Conservation (phyloP, 2,797 vertebrate species). For the Acanthopagrus latus region DNA sequence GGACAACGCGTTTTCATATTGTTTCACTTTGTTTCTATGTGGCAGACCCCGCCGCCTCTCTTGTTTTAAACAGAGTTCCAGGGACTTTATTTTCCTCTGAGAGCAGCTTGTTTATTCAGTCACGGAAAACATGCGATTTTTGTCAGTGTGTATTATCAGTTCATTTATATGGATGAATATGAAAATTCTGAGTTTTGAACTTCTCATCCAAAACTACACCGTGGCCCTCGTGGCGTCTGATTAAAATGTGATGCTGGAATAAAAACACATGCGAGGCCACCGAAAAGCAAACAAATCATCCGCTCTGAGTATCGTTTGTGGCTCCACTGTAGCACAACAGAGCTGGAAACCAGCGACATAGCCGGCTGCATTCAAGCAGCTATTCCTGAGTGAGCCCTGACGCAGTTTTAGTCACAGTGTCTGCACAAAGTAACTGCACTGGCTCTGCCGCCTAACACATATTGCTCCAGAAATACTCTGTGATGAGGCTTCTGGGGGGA, state of each 20-base stretch:
- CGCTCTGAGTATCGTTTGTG: conserved; percentile 1
- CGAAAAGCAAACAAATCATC: conserved; percentile 7
- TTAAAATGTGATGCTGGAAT: neutral
- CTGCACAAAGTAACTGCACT: conserved; percentile 19
- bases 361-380: conserved; percentile 8
- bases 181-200: too few relatives aligned
- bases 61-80: too few relatives aligned
- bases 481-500: neutral
- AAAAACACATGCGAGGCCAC: neutral
- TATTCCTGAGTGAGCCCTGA: conserved; percentile 19
- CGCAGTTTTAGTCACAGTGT: conserved; percentile 18
- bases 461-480: conserved; percentile 26
- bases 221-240: neutral
- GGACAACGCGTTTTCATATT: too few relatives aligned
- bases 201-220: too few relatives aligned
- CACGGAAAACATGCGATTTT: too few relatives aligned
- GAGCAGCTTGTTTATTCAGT: too few relatives aligned
- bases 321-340: neutral
- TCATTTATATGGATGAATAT: too few relatives aligned
- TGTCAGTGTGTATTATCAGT: too few relatives aligned
- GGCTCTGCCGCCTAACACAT: neutral
- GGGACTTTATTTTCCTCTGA: too few relatives aligned
- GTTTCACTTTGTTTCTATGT: too few relatives aligned
- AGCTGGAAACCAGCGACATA: conserved; percentile 1
- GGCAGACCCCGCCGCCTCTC: too few relatives aligned